Conservation (phyloP, 2,113 vertebrate species). For the Ranitomeya variabilis region DNA sequence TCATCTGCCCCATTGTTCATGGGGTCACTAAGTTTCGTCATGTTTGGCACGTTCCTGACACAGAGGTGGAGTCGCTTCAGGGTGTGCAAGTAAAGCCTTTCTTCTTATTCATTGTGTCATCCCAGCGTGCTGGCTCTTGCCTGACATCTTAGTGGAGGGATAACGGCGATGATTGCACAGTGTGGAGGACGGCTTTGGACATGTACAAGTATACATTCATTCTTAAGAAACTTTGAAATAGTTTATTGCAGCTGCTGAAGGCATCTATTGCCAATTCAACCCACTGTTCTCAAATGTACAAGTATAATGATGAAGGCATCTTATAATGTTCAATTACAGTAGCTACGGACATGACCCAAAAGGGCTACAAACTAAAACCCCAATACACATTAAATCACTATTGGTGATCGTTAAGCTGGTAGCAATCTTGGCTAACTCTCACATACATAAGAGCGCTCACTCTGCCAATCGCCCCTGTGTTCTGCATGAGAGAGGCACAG, state of each 20-base stretch:
- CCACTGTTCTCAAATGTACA: not conserved
- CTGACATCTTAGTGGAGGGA: constrained; percentile 24
- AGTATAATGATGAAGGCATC: not conserved
- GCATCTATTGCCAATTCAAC: not conserved
- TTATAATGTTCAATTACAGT: not conserved
- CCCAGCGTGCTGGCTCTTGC: constrained; percentile 36
- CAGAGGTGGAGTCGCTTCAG: constrained; percentile 34
- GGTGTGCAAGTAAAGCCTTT: constrained; percentile 44
- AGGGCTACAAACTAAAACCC: not conserved
- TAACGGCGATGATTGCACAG: constrained; percentile 38
- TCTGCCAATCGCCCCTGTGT: no score
- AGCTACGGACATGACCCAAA: not conserved
- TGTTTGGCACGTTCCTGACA: constrained; percentile 30
- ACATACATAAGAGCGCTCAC: no score
- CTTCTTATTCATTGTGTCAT: constrained; percentile 51
- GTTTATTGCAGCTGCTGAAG: not conserved
- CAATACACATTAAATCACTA: not conserved
- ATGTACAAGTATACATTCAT: not conserved
- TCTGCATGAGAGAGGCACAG: no score
- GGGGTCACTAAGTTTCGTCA: constrained; percentile 24
- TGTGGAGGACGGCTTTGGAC: constrained; percentile 33
- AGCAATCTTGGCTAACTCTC: no score
- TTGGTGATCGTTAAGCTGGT: not conserved
- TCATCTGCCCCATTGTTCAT: constrained; percentile 23
- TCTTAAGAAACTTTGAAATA: not conserved